These are phyloP conservation scores for Proales similis DNA, from an alignment of 1,140 invertebrate species.

Conservation along the genomic window DNA sequence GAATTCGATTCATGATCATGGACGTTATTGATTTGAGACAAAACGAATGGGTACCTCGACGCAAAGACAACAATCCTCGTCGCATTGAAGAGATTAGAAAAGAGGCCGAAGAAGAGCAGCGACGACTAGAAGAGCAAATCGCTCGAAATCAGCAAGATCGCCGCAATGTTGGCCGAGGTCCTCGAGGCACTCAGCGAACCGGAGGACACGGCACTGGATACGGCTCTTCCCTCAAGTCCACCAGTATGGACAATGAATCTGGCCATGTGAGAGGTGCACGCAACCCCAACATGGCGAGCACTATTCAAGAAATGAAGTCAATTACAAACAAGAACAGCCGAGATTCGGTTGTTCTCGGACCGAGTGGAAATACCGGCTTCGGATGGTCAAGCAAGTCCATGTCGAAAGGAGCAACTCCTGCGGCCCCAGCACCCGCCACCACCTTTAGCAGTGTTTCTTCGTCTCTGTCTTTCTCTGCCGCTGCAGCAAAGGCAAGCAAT, in stretches of 20 bases:
- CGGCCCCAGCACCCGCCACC: neutral
- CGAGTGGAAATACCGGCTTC: neutral
- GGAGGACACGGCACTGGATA: neutral
- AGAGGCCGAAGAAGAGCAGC: neutral
- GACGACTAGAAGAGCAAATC: neutral
- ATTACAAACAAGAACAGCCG: slow-evolving; percentile 1
- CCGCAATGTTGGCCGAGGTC: neutral
- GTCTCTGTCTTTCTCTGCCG: no score
- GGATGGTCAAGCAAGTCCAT: slow-evolving; percentile 6
- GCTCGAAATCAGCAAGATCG: neutral
- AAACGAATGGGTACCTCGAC: slow-evolving; percentile 74
- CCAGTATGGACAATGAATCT: neutral
- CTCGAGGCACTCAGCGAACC: no score
- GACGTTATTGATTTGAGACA: slow-evolving; percentile 80
- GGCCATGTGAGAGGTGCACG: slow-evolving; percentile 1
- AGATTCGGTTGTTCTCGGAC: slow-evolving; percentile 4
- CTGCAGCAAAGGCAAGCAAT: no score
- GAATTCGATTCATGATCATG: slow-evolving; percentile 86
- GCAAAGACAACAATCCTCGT: slow-evolving; percentile 53
- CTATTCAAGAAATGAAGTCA: slow-evolving; percentile 14
- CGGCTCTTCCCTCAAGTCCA: no score
- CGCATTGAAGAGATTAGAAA: slow-evolving; percentile 9
- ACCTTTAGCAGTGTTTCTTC: no score
- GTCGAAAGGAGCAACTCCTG: neutral
- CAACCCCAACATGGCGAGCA: neutral